Evolutionary conservation across 2,113 vertebrate genomes (phyloP).

Genomic region (Puffinus mauretanicus): DNA sequence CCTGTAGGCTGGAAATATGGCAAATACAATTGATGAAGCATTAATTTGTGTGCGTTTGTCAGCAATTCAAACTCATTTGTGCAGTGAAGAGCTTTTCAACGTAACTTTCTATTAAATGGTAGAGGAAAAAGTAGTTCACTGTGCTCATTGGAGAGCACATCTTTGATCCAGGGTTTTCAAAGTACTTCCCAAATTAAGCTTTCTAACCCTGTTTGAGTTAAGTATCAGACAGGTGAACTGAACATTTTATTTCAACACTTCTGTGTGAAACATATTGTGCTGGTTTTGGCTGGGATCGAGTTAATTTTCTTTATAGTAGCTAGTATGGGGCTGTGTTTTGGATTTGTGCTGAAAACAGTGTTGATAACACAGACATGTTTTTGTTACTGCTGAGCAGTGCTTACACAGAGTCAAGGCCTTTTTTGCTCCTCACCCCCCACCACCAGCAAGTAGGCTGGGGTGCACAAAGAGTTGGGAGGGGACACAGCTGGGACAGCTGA

Average conservation of each 20-base stretch:
- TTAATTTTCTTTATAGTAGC: too few species aligned
- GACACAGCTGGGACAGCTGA: too few species aligned
- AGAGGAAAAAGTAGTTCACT: background rate
- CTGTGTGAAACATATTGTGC: background rate
- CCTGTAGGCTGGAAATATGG: background rate
- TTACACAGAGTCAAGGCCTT: too few species aligned
- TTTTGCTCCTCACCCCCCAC: too few species aligned
- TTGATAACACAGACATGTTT: too few species aligned
- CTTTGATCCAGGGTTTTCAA: background rate
- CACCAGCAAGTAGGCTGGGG: too few species aligned
- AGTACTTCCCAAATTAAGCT: background rate
- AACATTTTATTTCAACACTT: background rate
- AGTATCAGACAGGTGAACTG: background rate
- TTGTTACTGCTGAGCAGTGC: too few species aligned
- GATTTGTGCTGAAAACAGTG: too few species aligned
- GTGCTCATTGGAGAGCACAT: background rate
- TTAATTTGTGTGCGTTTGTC: background rate
- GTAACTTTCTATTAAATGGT: background rate
- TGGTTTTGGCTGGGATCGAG: too few species aligned
- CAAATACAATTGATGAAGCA: background rate
- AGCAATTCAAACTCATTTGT: background rate
- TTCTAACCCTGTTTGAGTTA: background rate
- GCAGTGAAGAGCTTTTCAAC: background rate
- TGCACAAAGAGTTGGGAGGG: too few species aligned
- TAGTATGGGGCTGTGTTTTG: too few species aligned